A percentile compares a stretch with the other conserved stretches of the same genome.
Conservation (phyloP, 2,797 vertebrate genomes). For the Danio kyathit region DNA sequence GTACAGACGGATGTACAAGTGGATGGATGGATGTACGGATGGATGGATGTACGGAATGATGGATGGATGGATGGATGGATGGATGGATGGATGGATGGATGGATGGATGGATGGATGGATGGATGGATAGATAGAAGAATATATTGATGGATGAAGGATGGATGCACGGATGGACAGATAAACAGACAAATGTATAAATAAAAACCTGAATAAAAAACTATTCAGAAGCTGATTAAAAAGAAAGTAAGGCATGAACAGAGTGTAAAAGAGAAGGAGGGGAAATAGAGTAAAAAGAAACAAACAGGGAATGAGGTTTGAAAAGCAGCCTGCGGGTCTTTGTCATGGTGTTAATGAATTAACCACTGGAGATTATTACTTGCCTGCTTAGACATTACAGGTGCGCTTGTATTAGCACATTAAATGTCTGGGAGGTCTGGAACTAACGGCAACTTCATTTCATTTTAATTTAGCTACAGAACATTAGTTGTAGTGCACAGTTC, state of each 20-base stretch:
- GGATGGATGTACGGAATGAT: too few species aligned
- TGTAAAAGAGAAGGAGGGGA: not conserved
- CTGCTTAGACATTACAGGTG: conserved; percentile 13
- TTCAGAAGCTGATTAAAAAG: conserved; percentile 12
- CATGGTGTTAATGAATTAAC: conserved; percentile 20
- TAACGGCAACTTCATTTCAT: not conserved
- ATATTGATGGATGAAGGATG: too few species aligned
- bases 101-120: too few species aligned
- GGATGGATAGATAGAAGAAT: too few species aligned
- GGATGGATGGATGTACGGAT: too few species aligned
- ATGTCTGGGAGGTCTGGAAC: not conserved
- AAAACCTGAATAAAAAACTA: conserved; percentile 10
- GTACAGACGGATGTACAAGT: too few species aligned
- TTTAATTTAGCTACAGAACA: conserved; percentile 7
- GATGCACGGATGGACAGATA: too few species aligned
- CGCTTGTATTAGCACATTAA: conserved; percentile 4
- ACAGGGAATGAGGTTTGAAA: not conserved
- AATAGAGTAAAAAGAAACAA: not conserved
- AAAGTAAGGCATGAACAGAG: not conserved
- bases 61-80: too few species aligned
- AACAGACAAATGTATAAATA: not conserved
- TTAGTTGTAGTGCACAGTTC: not conserved
- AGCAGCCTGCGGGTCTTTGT: conserved; percentile 10
- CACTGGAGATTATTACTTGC: not conserved
- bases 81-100: too few species aligned